Evolutionary conservation across 2,888 invertebrate species (phyloP).

Genomic region (Lymantria monacha): DNA sequence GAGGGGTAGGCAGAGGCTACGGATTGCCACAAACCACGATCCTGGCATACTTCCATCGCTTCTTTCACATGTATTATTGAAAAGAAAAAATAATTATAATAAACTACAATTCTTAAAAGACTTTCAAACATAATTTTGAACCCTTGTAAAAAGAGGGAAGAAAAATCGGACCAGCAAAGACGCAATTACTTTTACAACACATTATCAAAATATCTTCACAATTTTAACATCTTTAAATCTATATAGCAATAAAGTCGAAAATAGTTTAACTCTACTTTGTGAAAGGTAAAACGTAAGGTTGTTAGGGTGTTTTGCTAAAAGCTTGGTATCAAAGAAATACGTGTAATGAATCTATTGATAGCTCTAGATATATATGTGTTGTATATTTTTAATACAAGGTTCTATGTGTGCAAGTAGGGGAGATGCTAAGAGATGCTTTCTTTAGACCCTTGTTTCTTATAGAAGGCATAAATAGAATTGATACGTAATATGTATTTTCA

Average conservation of each 20-base stretch:
- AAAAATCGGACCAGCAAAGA: constrained; percentile 68
- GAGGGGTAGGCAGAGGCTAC: too few relatives aligned
- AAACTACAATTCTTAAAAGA: constrained; percentile 34
- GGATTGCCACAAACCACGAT: too few relatives aligned
- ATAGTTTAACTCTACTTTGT: constrained; percentile 22
- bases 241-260: constrained; percentile 37
- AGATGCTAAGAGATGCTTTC: constrained; percentile 77
- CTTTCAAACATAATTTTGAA: constrained; percentile 43
- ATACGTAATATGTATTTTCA: constrained; percentile 32
- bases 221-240: constrained; percentile 4
- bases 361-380: constrained; percentile 61
- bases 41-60: too few relatives aligned
- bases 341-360: constrained; percentile 81
- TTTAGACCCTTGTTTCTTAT: constrained; percentile 77
- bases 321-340: constrained; percentile 78
- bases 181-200: constrained; percentile 65
- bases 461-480: constrained; percentile 44
- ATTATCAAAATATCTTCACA: constrained; percentile 16
- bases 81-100: constrained; percentile 24
- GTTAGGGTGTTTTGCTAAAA: constrained; percentile 65
- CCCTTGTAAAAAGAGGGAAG: constrained; percentile 55
- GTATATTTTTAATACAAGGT: constrained; percentile 65
- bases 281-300: constrained; percentile 21
- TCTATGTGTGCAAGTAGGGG: constrained; percentile 65
- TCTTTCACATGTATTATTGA: too few relatives aligned